A percentile compares a stretch with the other conserved stretches of the same genome.
These are phyloP conservation scores for Morone chrysops DNA, from an alignment of 2,113 vertebrate genomes.

Conservation along the genomic window DNA sequence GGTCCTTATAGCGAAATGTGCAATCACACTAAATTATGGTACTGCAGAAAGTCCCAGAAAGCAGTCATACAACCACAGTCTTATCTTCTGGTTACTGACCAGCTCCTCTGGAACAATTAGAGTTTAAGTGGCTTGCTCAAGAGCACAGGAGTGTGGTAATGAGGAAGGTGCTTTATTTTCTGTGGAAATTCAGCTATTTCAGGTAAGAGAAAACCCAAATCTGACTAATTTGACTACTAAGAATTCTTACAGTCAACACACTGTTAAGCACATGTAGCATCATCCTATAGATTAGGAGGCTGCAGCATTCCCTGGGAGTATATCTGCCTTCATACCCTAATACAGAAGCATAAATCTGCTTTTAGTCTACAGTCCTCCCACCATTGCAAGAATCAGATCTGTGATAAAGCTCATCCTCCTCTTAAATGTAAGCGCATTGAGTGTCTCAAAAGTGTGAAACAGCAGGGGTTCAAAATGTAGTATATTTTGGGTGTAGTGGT, in stretches of 20 bases:
- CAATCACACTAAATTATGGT: neutral
- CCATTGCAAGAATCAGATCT: neutral
- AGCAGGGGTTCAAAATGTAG: constrained; percentile 12
- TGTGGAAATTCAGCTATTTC: neutral
- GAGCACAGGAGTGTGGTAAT: neutral
- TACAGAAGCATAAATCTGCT: neutral
- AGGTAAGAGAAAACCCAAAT: neutral
- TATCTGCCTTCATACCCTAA: neutral
- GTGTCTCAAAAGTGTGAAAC: neutral
- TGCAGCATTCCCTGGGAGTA: no score
- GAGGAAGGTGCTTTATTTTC: neutral
- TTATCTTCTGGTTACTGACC: no score
- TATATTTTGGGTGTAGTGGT: constrained; percentile 48
- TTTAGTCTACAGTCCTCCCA: neutral
- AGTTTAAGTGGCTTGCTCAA: neutral
- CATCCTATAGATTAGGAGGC: neutral
- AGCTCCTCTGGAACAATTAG: neutral
- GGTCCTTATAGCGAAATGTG: no score
- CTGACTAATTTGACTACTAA: neutral
- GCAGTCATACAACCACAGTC: no score
- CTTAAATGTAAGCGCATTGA: neutral
- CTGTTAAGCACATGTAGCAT: neutral
- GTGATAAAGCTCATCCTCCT: neutral
- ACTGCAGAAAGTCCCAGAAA: neutral
- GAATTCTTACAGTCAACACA: neutral